Evolutionary conservation across 2,113 vertebrate species (phyloP).

Genomic region (Casuarius casuarius): DNA sequence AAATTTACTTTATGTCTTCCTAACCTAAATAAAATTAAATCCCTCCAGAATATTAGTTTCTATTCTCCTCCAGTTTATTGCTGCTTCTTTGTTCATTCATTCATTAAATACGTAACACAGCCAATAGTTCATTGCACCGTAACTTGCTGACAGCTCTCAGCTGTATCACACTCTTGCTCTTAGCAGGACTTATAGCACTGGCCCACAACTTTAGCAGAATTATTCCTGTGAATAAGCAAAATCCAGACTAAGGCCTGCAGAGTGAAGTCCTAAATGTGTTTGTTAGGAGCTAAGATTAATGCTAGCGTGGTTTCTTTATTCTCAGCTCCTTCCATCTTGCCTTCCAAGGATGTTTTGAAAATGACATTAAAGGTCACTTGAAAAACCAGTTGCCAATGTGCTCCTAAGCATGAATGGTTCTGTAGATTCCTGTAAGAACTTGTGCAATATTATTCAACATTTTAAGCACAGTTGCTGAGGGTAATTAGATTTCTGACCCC

Average conservation of each 20-base stretch:
- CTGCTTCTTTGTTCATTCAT: not conserved
- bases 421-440: slow-evolving; percentile 43
- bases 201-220: not conserved
- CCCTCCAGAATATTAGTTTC: not conserved
- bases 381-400: not conserved
- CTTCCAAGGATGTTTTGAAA: slow-evolving; percentile 10
- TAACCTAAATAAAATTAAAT: not conserved
- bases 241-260: not conserved
- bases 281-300: not conserved
- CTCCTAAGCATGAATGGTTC: slow-evolving; percentile 6
- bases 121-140: not conserved
- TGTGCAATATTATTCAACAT: slow-evolving; percentile 45
- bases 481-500: slow-evolving; percentile 83
- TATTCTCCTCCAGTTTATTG: not conserved
- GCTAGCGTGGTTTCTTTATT: not conserved
- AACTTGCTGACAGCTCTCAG: not conserved
- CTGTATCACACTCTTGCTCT: not conserved
- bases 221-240: not conserved
- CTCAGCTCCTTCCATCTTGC: not conserved
- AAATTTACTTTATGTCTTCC: not conserved
- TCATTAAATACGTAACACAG: not conserved
- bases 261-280: not conserved
- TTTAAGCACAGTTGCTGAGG: slow-evolving; percentile 72
- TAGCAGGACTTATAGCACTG: not conserved
- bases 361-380: slow-evolving; percentile 61